Conservation (phyloP, 2,113 vertebrate species). For the Stictonetta naevosa region DNA sequence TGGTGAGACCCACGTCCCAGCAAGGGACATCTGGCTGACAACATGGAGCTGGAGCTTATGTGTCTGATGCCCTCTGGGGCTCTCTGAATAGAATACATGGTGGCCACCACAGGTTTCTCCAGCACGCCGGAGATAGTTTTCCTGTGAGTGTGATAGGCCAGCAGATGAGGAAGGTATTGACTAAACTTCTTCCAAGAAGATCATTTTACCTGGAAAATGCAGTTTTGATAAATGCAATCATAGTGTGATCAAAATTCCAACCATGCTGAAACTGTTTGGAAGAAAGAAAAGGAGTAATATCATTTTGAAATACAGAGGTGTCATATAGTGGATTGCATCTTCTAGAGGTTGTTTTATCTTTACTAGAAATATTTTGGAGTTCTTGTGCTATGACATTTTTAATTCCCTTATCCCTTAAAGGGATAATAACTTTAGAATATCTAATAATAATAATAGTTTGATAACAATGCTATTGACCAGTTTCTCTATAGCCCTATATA, state of each 20-base stretch:
- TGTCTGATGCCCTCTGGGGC: fast-evolving
- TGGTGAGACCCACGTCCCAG: neutral
- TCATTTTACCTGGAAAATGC: neutral
- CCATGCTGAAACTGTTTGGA: neutral
- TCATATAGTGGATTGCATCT: neutral
- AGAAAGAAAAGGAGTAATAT: neutral
- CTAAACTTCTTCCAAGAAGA: neutral
- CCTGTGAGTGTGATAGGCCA: neutral
- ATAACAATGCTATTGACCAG: neutral
- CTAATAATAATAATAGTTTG: neutral
- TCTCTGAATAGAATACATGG: neutral
- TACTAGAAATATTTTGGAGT: neutral
- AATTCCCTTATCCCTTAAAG: neutral
- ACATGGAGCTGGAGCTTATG: neutral
- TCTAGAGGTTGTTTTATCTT: neutral
- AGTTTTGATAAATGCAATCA: neutral
- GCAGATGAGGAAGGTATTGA: neutral
- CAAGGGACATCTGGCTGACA: neutral
- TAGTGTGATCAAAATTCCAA: neutral
- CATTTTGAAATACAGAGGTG: neutral
- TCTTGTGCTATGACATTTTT: neutral
- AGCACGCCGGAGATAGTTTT: neutral
- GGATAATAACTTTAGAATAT: neutral
- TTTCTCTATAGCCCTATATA: neutral
- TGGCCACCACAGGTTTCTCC: neutral